Evolutionary conservation across 2,888 invertebrate genomes (phyloP), one percentile per base, ranked within the genome.

Genomic region (Drosophila paracracens): DNA sequence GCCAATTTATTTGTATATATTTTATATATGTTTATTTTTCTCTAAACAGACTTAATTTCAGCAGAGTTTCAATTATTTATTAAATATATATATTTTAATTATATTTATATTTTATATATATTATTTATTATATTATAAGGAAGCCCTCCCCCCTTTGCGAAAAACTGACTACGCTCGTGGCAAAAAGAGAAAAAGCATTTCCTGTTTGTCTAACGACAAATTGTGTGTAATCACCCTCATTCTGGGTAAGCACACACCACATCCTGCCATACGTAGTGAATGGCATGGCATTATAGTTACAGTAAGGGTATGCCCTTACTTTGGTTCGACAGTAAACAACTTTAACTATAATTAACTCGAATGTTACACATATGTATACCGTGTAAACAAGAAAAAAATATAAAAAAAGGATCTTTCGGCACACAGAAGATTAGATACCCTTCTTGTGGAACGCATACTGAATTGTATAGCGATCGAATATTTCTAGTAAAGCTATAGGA

Each of bases 301-400:
- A 33, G 38, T 11, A 16, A 16, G 46, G 36, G 54, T 25, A 38
- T 56, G 36, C n/a, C 27, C 36, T n/a, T 27, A 38, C n/a, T 16
- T 38, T 7, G 38, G n/a, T 25, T 10, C 38, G 56, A 54, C 38
- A n/a, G 56, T 56, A 38, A 56, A 56, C 38, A 56, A n/a, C 10
- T 38, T 56, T 29, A 29, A 56, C 27, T 29, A 38, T 29, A n/a
- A n/a, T 38, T 27, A 36, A 8, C 25, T 25, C 7, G 11, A 51
- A 27, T n/a, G 13, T 50, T 25, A 50, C 11, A 25, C 46, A 25
- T 16, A 46, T 46, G 46, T 25, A 27, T 25, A 8, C 46, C 46
- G 25, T 25, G 16, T 46, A 46, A 46, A 16, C 25, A 25, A 8
- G 21, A 11, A 11, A 18, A 25, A 1, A 16, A 10, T 53, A 25